Percentiles rank a stretch among this genome's conserved stretches.
phyloP scores from a whole-genome alignment of 2,113 vertebrate genomes.

The Strigops habroptila region DNA sequence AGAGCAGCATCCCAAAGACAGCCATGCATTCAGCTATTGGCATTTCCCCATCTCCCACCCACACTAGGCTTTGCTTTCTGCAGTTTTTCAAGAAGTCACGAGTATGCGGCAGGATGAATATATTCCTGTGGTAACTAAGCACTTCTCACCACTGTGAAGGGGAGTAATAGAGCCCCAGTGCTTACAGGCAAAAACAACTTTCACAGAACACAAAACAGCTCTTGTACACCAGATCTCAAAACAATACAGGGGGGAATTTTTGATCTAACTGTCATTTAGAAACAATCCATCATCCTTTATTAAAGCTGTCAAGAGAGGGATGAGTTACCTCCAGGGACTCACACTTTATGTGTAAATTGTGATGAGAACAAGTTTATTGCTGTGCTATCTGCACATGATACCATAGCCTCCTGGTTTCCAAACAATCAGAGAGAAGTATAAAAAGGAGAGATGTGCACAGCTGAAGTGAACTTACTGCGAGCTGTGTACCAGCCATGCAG shows the following conservation, averaged over 20 bases:
- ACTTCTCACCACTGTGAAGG: slow-evolving; percentile 5
- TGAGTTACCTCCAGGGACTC: slow-evolving; percentile 39
- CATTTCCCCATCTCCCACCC: neutral
- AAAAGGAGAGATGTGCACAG: neutral
- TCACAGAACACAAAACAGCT: slow-evolving; percentile 40
- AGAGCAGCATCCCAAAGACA: neutral
- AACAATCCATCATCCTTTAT: slow-evolving; percentile 63
- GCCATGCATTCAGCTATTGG: neutral
- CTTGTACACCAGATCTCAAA: slow-evolving; percentile 9
- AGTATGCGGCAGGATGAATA: neutral
- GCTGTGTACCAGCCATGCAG: neutral
- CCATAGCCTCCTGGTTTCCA: neutral
- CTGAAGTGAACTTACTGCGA: neutral
- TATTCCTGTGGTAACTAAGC: neutral
- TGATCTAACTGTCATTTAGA: slow-evolving; percentile 47
- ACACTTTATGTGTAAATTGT: slow-evolving; percentile 19
- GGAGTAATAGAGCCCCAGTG: neutral
- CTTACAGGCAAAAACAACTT: slow-evolving; percentile 51
- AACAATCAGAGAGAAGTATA: neutral
- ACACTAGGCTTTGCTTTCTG: neutral
- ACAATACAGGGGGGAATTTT: slow-evolving; percentile 41
- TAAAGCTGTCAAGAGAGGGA: slow-evolving; percentile 51
- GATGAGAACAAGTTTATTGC: slow-evolving; percentile 31
- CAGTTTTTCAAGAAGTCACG: neutral
- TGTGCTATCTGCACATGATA: neutral